phyloP scores from a whole-genome alignment of 2,888 invertebrate species.

The Rhimphoctona megacephalus region DNA sequence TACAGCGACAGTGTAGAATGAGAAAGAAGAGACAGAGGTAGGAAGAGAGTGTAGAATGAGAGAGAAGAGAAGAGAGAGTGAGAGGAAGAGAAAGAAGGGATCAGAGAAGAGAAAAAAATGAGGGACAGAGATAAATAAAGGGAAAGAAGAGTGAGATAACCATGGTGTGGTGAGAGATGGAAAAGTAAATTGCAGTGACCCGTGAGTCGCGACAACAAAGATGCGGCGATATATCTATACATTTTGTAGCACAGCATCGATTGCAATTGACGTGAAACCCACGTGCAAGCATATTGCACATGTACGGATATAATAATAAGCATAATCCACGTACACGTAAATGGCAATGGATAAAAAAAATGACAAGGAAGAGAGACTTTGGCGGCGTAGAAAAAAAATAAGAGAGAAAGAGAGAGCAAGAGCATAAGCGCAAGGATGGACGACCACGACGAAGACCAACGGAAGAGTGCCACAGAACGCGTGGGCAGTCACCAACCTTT shows the following conservation, averaged over 20 bases:
- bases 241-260: constrained; percentile 49
- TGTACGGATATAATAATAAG: constrained; percentile 66
- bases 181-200: constrained; percentile 77
- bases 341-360: constrained; percentile 59
- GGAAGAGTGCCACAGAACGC: constrained; percentile 48
- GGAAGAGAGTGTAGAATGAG: constrained; percentile 27
- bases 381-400: constrained; percentile 42
- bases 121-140: constrained; percentile 52
- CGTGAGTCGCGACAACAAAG: constrained; percentile 62
- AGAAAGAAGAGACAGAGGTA: constrained; percentile 4
- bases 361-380: constrained; percentile 55
- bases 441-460: constrained; percentile 36
- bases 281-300: constrained; percentile 65
- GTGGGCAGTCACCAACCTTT: constrained; percentile 65
- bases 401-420: not conserved
- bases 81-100: constrained; percentile 28
- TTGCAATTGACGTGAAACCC: constrained; percentile 68
- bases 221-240: constrained; percentile 4
- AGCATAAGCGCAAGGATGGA: constrained; percentile 21
- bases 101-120: constrained; percentile 21
- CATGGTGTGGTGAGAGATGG: constrained; percentile 65
- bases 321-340: constrained; percentile 65
- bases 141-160: constrained; percentile 47
- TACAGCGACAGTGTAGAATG: constrained; percentile 57
- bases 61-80: constrained; percentile 24